Conservation (phyloP, 2,797 vertebrate genomes). For the Lutjanus campechanus region DNA sequence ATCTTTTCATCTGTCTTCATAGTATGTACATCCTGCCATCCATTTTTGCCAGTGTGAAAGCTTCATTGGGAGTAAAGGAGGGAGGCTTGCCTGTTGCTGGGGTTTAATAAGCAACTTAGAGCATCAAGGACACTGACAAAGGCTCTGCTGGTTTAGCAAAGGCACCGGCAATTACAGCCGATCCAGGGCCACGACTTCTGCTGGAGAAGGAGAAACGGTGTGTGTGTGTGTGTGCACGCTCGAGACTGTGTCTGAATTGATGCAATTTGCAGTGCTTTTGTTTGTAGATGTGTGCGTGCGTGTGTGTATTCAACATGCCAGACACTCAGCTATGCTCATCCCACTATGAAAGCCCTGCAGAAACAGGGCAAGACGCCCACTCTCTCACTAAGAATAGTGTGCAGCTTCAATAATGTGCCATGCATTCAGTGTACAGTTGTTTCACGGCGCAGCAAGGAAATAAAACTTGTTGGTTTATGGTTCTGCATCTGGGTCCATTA, state of each 20-base stretch:
- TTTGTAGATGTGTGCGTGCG: conserved; percentile 34
- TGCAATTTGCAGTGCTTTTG: conserved; percentile 49
- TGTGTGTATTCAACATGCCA: conserved; percentile 38
- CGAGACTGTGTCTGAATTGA: conserved; percentile 16
- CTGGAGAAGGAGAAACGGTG: conserved; percentile 1
- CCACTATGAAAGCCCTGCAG: conserved; percentile 61
- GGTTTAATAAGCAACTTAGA: conserved; percentile 25
- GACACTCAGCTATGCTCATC: conserved; percentile 37
- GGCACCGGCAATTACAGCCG: conserved; percentile 31
- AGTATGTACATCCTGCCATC: background rate
- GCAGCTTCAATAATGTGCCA: conserved; percentile 29
- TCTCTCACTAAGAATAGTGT: conserved; percentile 66
- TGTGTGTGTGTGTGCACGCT: conserved; percentile 6
- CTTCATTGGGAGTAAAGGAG: conserved; percentile 5
- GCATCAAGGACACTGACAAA: conserved; percentile 23
- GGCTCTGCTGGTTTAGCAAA: conserved; percentile 20
- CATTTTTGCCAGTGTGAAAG: background rate
- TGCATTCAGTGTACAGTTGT: conserved; percentile 37
- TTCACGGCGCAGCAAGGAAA: conserved; percentile 22
- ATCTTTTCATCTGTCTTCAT: background rate
- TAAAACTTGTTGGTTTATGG: conserved; percentile 3
- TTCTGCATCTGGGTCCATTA: conserved; percentile 29
- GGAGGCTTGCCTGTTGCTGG: conserved; percentile 1
- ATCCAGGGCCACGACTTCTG: conserved; percentile 20
- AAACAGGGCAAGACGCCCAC: conserved; percentile 68